Evolutionary conservation across 2,888 invertebrate species (phyloP).

Genomic region (Ichneumoninae sp.): DNA sequence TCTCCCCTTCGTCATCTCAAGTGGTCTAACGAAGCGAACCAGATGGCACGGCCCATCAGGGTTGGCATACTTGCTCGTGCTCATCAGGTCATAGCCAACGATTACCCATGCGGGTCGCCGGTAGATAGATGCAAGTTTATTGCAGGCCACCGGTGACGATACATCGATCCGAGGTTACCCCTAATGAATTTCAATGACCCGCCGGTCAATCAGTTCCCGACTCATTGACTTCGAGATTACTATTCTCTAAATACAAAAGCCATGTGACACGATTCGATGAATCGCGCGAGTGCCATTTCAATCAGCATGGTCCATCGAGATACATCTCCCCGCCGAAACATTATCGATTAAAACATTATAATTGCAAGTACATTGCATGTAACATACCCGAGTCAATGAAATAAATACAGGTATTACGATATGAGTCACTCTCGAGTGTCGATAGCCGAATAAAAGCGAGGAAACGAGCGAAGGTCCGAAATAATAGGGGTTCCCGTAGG

Average conservation of each 20-base stretch:
- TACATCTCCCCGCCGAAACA: neutral
- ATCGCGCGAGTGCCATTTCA: neutral
- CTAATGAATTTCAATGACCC: conserved; percentile 62
- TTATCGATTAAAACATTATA: neutral
- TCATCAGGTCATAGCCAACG: conserved; percentile 20
- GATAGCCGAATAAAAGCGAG: no score
- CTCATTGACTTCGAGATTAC: neutral
- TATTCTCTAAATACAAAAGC: conserved; percentile 24
- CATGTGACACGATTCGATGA: neutral
- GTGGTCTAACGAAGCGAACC: neutral
- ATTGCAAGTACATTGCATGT: neutral
- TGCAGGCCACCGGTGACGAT: conserved; percentile 35
- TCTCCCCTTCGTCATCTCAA: neutral
- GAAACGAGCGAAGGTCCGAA: neutral
- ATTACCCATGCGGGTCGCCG: conserved; percentile 32
- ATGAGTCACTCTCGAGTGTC: no score
- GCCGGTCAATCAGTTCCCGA: conserved; percentile 7
- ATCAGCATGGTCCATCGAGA: neutral
- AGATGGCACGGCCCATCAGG: conserved; percentile 11
- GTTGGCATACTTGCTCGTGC: conserved; percentile 16
- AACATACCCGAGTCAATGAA: neutral
- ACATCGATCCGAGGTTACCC: conserved; percentile 41
- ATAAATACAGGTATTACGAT: no score
- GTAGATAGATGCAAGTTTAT: conserved; percentile 34
- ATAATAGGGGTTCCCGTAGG: neutral